A percentile compares a stretch with the other conserved stretches of the same genome.
Evolutionary conservation across 1,140 invertebrate genomes (phyloP).

Genomic region (Drosophila nasuta): DNA sequence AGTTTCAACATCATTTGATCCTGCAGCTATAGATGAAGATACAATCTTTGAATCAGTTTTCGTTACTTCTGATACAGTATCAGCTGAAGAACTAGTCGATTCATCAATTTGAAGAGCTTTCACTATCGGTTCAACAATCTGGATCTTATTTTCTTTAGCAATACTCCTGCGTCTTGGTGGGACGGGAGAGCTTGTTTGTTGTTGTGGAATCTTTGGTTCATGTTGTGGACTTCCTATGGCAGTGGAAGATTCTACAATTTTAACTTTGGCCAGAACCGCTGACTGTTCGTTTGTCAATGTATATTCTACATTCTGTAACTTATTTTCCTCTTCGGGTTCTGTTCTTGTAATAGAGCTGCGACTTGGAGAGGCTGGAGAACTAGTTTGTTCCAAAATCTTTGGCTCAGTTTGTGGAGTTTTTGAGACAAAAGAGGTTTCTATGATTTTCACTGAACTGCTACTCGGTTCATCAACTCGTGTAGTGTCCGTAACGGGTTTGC

Average conservation of each 20-base stretch:
- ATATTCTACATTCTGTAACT: not conserved
- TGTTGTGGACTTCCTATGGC: not conserved
- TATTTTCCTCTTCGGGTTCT: not conserved
- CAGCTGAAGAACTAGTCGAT: too few species aligned
- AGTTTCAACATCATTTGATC: too few species aligned
- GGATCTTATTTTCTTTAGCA: not conserved
- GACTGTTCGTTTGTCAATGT: not conserved
- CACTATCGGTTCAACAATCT: not conserved
- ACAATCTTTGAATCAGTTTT: too few species aligned
- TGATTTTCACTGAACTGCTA: not conserved
- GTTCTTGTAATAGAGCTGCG: not conserved
- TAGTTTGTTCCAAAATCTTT: not conserved
- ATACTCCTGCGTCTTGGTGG: not conserved
- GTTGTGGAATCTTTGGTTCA: not conserved
- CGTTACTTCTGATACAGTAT: too few species aligned
- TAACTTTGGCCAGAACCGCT: not conserved
- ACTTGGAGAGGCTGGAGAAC: not conserved
- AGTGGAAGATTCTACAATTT: not conserved
- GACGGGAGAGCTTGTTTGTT: not conserved
- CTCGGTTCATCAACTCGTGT: not conserved
- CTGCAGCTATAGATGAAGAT: too few species aligned
- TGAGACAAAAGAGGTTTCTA: not conserved
- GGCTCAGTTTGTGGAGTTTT: not conserved
- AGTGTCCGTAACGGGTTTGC: not conserved
- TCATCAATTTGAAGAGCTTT: too few species aligned